Evolutionary conservation across 2,797 vertebrate genomes (phyloP), one percentile per base, ranked within the genome.

Genomic region (Anguilla obscura): DNA sequence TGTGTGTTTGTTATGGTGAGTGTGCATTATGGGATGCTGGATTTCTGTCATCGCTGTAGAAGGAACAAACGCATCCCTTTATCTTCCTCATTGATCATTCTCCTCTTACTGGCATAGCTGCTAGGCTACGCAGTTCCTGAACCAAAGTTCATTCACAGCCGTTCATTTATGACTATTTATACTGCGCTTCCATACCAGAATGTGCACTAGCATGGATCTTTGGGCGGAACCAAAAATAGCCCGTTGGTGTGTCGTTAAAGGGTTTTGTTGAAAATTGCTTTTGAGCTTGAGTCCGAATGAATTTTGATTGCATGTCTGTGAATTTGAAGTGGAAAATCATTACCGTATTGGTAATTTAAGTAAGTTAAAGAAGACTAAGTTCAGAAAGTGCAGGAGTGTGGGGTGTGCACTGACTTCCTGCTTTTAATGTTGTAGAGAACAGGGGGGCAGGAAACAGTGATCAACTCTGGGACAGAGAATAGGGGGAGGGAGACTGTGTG

Each of bases 401-500:
- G 74, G 30, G 10, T 76, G 14, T 76, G 74, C 4, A 36, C 74
- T 40, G 12, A 40, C 74, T 76, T 76, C 74, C 74, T 76, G 74
- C 74, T 76, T 76, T 76, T 76, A 76, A 40, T 18, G 16, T 76
- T 76, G 74, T 40, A 3, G 74, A 6, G 33, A 76, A 18, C 36
- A 76, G 33, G 2, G 36, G 36, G 74, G 14, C 74, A 40, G 74
- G 74, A 76, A 76, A 76, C 5, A 7, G 30, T 36, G 74, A 1
- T 21, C 33, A 40, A 16, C 30, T 33, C 74, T 76, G 74, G 74
- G 18, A 76, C 4, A 76, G 74, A 76, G 27, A 33, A 76, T 40
- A 2, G 30, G 1, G 30, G n/a, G 91, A 27, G 27, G 27, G 9
- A 91, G 33, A 24, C 40, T 24, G 76, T 24, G 36, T 80, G 76